Evolutionary conservation across 2,113 vertebrate genomes (phyloP).

Genomic region (Pimephales promelas): DNA sequence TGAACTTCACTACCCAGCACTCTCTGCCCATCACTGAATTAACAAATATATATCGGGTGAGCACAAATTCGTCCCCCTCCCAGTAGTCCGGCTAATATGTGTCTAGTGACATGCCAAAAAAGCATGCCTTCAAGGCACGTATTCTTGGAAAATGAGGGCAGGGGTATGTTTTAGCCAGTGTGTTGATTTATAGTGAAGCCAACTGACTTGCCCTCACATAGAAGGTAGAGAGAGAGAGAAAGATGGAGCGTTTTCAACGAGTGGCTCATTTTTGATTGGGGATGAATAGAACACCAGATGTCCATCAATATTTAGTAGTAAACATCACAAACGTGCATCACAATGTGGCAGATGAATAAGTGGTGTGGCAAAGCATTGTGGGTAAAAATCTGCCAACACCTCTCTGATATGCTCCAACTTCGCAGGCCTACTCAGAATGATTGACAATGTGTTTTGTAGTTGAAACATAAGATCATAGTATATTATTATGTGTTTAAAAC

Average conservation of each 20-base stretch:
- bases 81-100: constrained; percentile 55
- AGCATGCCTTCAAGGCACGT: constrained; percentile 63
- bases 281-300: constrained; percentile 77
- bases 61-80: constrained; percentile 60
- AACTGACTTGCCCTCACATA: constrained; percentile 48
- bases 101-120: constrained; percentile 61
- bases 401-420: constrained; percentile 30
- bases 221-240: constrained; percentile 49
- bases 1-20: constrained; percentile 43
- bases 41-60: constrained; percentile 59
- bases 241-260: constrained; percentile 67
- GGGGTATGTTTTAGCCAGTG: constrained; percentile 58
- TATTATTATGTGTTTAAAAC: background rate
- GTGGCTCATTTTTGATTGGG: constrained; percentile 66
- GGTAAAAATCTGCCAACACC: constrained; percentile 48
- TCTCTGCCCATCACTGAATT: constrained; percentile 45
- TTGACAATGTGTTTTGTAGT: constrained; percentile 27
- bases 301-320: constrained; percentile 83
- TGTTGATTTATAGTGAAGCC: constrained; percentile 59
- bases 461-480: background rate
- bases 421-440: constrained; percentile 26
- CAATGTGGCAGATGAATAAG: constrained; percentile 69
- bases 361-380: constrained; percentile 62
- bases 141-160: constrained; percentile 59
- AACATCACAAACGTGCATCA: constrained; percentile 71